Percentiles rank a stretch among this genome's conserved stretches.
Conservation (phyloP, 2,888 invertebrate species). For the Acanthosepion esculentum region DNA sequence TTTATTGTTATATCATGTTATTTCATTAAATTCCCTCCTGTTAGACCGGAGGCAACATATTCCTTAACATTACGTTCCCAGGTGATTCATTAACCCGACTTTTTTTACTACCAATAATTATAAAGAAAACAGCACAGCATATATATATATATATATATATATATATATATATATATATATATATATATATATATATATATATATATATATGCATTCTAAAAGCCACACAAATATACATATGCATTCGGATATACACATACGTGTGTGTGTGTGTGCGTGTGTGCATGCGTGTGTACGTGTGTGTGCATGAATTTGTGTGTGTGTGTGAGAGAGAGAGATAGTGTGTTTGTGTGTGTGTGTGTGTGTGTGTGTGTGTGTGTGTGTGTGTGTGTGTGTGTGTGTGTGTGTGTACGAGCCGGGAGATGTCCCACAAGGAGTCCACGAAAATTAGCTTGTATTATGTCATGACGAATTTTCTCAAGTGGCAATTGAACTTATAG, state of each 20-base stretch:
- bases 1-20: background rate
- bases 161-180: background rate
- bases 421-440: background rate
- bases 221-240: background rate
- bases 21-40: constrained; percentile 4
- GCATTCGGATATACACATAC: background rate
- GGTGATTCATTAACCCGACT: background rate
- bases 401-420: background rate
- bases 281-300: background rate
- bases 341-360: background rate
- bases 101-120: background rate
- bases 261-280: no score
- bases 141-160: background rate
- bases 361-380: background rate
- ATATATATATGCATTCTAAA: background rate
- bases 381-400: no score
- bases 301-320: background rate
- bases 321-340: no score
- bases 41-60: background rate
- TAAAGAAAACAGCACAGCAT: background rate
- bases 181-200: background rate
- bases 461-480: background rate
- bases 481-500: background rate
- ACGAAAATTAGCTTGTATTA: background rate
- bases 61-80: background rate